phyloP scores from a whole-genome alignment of 1,140 invertebrate genomes.

The Belonocnema kinseyi region DNA sequence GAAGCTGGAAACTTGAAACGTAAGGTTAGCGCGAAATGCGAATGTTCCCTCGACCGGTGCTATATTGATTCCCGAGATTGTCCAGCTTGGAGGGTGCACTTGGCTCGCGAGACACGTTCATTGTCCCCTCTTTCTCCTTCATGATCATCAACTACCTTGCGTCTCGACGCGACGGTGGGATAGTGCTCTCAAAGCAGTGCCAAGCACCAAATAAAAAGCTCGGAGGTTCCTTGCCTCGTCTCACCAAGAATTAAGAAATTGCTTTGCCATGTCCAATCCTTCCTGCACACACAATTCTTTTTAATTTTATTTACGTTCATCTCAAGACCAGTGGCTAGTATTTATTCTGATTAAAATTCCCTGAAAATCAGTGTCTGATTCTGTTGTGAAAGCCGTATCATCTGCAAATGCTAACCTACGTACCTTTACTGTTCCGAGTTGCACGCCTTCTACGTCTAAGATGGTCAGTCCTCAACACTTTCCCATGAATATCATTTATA shows the following conservation, averaged over 20 bases:
- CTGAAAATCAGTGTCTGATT: too few species aligned
- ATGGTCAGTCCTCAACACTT: too few species aligned
- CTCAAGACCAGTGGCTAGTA: too few species aligned
- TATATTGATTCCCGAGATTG: constrained; percentile 52
- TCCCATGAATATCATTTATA: too few species aligned
- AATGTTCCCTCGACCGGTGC: constrained; percentile 11
- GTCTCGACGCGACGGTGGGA: constrained; percentile 34
- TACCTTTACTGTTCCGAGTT: too few species aligned
- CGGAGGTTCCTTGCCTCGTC: neutral
- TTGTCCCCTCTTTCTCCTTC: constrained; percentile 42
- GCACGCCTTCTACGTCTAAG: too few species aligned
- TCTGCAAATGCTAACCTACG: too few species aligned
- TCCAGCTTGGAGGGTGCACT: constrained; percentile 63
- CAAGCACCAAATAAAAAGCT: constrained; percentile 3
- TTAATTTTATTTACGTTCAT: too few species aligned
- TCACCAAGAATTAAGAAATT: neutral
- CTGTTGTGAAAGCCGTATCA: too few species aligned
- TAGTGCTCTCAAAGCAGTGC: constrained; percentile 35
- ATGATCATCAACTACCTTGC: constrained; percentile 55
- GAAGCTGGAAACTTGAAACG: constrained; percentile 6
- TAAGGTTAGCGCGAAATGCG: neutral
- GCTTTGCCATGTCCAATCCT: neutral
- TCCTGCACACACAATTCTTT: too few species aligned
- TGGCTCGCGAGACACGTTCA: constrained; percentile 65
- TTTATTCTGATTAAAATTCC: too few species aligned